Evolutionary conservation across 2,113 vertebrate genomes (phyloP).

Genomic region (Lycocorax pyrrhopterus): DNA sequence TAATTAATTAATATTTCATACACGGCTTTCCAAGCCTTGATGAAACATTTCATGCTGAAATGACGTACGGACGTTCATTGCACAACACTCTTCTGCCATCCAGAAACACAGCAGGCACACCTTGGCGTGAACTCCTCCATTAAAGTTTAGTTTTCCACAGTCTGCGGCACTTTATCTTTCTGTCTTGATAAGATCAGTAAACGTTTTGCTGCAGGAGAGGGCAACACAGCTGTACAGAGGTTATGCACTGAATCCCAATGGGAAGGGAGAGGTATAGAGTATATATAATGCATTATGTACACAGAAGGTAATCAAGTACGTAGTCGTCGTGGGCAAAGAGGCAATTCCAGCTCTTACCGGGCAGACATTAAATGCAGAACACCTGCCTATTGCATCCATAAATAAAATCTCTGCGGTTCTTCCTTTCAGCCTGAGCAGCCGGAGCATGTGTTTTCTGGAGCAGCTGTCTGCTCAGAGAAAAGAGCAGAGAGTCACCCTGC

Average conservation of each 20-base stretch:
- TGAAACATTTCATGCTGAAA: background rate
- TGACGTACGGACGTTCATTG: background rate
- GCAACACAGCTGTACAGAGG: background rate
- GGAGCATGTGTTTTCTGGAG: constrained; percentile 52
- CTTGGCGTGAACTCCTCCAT: background rate
- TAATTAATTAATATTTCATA: constrained; percentile 41
- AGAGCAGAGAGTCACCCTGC: constrained; percentile 59
- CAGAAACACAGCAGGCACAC: background rate
- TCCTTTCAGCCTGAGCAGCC: constrained; percentile 16
- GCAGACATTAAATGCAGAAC: constrained; percentile 1
- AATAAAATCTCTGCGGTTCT: constrained; percentile 42
- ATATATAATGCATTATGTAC: background rate
- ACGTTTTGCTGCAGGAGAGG: constrained; percentile 2
- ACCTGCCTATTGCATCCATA: constrained; percentile 42
- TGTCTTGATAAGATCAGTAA: background rate
- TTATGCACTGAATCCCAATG: background rate
- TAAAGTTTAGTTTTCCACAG: background rate
- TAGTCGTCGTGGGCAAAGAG: background rate
- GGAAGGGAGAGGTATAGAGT: background rate
- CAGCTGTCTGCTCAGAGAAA: constrained; percentile 57
- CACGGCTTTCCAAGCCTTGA: background rate
- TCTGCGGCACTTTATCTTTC: background rate
- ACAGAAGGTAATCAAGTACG: constrained; percentile 37
- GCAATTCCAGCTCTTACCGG: constrained; percentile 12
- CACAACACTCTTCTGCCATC: background rate